Evolutionary conservation across 2,113 vertebrate species (phyloP).

Genomic region (Entomyzon cyanotis): DNA sequence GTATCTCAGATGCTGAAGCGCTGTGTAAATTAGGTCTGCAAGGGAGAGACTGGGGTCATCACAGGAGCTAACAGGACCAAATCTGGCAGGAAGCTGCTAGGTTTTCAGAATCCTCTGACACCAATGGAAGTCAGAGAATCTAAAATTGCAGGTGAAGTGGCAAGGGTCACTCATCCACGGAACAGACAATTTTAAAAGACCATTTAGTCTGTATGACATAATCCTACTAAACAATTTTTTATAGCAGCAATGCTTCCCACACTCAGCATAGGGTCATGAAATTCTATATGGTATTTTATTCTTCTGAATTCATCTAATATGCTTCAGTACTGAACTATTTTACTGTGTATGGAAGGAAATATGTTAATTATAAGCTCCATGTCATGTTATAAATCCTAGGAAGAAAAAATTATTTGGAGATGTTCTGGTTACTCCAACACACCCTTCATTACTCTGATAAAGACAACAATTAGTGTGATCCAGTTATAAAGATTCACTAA

Average conservation of each 20-base stretch:
- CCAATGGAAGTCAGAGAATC: background rate
- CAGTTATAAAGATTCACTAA: slow-evolving; percentile 24
- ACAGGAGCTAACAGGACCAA: background rate
- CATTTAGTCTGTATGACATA: background rate
- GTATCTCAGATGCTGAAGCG: background rate
- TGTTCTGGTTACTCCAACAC: background rate
- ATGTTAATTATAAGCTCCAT: slow-evolving; percentile 22
- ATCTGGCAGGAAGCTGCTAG: background rate
- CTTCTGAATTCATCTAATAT: background rate
- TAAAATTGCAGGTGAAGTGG: background rate
- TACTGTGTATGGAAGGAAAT: background rate
- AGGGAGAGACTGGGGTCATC: background rate
- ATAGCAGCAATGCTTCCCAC: background rate
- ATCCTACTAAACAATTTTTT: background rate
- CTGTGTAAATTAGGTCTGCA: background rate
- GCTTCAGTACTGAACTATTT: background rate
- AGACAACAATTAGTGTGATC: slow-evolving; percentile 25
- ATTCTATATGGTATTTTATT: background rate
- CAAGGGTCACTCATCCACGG: background rate
- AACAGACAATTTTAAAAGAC: background rate
- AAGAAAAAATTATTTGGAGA: slow-evolving; percentile 13
- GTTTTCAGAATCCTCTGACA: background rate
- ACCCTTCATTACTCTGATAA: background rate
- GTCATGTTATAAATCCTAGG: background rate
- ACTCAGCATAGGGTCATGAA: background rate